phyloP scores from a whole-genome alignment of 2,888 invertebrate species.

The Argyra leucocephala region DNA sequence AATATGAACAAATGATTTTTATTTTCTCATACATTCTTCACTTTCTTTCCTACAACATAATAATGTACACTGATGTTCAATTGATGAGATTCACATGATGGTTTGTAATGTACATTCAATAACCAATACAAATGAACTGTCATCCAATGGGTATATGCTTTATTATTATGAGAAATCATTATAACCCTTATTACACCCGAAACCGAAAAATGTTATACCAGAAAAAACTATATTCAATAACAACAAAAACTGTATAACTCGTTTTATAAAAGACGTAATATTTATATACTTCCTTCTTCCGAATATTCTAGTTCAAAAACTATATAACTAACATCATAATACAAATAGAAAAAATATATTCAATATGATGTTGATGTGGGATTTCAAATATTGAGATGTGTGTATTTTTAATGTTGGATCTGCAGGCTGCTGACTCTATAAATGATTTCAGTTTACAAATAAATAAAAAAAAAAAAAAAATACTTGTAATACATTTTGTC shows the following conservation, averaged over 20 bases:
- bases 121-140: not conserved
- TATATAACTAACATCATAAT: not conserved
- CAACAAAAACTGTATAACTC: not conserved
- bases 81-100: too few relatives aligned
- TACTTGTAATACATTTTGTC: not conserved
- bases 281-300: not conserved
- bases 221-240: too few relatives aligned
- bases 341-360: too few relatives aligned
- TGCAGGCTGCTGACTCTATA: not conserved
- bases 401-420: not conserved
- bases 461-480: not conserved
- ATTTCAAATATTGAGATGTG: too few relatives aligned
- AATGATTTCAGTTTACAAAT: not conserved
- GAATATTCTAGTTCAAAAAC: not conserved
- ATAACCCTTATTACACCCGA: not conserved
- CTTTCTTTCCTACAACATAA: too few relatives aligned
- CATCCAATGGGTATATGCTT: not conserved
- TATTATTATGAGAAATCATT: not conserved
- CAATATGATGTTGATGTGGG: too few relatives aligned
- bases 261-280: not conserved
- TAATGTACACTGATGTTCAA: too few relatives aligned
- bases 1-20: not conserved
- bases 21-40: not conserved
- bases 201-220: not conserved
- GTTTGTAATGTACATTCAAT: not conserved